phyloP scores from a whole-genome alignment of 1,140 invertebrate species.

The Cyrtorhinus lividipennis region DNA sequence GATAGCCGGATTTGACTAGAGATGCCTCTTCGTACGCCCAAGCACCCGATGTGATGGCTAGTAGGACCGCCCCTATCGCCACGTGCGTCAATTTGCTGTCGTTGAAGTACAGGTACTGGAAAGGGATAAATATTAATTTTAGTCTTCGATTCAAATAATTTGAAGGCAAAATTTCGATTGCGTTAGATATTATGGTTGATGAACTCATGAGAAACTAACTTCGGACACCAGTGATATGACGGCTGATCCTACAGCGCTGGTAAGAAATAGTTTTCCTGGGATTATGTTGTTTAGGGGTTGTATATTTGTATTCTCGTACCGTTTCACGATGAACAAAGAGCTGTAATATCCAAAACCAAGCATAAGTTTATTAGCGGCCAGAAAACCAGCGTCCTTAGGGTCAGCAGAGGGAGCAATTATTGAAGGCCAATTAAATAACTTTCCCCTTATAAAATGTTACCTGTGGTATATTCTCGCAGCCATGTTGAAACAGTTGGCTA shows the following conservation, averaged over 20 bases:
- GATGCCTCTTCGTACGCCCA: conserved; percentile 54
- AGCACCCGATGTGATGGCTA: conserved; percentile 38
- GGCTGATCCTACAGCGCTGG: conserved; percentile 42
- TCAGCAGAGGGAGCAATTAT: no score
- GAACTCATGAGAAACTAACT: conserved; percentile 31
- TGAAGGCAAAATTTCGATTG: no score
- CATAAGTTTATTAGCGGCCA: no score
- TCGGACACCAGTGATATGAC: conserved; percentile 50
- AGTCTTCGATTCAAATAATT: no score
- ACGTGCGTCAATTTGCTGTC: conserved; percentile 45
- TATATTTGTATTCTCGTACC: conserved; percentile 45
- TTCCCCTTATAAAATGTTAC: conserved; percentile 30
- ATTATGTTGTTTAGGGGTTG: conserved; percentile 51
- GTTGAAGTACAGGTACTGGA: conserved; percentile 39
- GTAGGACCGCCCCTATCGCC: conserved; percentile 41
- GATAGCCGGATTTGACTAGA: conserved; percentile 37
- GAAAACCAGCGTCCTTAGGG: no score
- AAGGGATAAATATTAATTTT: no score
- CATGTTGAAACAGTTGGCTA: conserved; percentile 93
- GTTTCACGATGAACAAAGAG: conserved; percentile 49
- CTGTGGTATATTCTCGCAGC: conserved; percentile 61
- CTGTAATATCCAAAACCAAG: no score
- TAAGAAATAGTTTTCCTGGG: conserved; percentile 49
- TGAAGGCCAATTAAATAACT: no score
- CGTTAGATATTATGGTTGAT: no score